Evolutionary conservation across 2,888 invertebrate genomes (phyloP).

Genomic region (Chrysopilus asiliformis): DNA sequence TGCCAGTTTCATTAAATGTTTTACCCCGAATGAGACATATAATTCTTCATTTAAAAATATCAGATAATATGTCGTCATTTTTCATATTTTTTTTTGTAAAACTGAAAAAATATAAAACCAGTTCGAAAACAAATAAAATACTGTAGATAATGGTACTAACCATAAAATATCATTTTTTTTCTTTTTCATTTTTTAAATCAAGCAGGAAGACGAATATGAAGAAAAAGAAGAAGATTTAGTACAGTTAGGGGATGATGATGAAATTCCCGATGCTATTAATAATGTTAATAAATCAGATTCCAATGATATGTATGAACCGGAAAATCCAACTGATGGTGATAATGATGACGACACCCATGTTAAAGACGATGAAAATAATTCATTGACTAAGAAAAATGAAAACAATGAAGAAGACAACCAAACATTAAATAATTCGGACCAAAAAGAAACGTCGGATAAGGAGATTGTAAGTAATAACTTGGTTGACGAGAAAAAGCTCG

Average conservation of each 20-base stretch:
- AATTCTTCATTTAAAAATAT: no score
- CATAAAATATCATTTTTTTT: slow-evolving; percentile 38
- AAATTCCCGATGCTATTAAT: slow-evolving; percentile 30
- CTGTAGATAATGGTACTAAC: slow-evolving; percentile 34
- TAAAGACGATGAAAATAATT: neutral
- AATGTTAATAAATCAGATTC: slow-evolving; percentile 13
- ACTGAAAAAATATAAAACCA: slow-evolving; percentile 36
- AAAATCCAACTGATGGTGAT: neutral
- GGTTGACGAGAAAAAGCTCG: neutral
- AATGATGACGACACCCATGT: neutral
- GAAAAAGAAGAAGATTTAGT: slow-evolving; percentile 36
- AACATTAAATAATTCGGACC: neutral
- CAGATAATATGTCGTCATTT: no score
- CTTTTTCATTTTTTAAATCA: slow-evolving; percentile 36
- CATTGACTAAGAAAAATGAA: neutral
- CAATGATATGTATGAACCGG: slow-evolving; percentile 4
- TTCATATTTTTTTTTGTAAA: no score
- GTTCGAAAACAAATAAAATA: slow-evolving; percentile 36
- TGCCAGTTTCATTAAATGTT: no score
- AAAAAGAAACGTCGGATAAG: no score
- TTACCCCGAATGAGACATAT: no score
- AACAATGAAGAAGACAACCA: neutral
- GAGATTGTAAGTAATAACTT: neutral
- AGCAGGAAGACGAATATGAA: slow-evolving; percentile 36
- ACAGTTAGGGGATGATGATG: slow-evolving; percentile 34